phyloP scores from a whole-genome alignment of 2,888 invertebrate species.

The Caradrina kadenii region DNA sequence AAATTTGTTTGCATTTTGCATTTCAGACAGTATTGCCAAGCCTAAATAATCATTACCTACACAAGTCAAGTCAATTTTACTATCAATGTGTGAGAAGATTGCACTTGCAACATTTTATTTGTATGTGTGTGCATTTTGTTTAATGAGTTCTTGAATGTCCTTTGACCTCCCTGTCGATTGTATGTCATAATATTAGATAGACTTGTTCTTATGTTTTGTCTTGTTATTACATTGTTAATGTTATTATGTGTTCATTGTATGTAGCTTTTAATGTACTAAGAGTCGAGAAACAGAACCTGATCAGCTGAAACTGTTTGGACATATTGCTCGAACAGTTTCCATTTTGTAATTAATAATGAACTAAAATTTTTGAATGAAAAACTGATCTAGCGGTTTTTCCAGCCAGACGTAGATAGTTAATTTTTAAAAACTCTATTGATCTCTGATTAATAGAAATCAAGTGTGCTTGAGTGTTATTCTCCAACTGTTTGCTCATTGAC shows the following conservation, averaged over 20 bases:
- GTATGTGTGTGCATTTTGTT: constrained; percentile 9
- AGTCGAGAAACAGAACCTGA: too few species aligned
- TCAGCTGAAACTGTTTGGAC: too few species aligned
- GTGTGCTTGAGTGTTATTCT: not conserved
- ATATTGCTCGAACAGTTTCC: too few species aligned
- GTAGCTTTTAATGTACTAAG: not conserved
- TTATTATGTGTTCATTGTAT: not conserved
- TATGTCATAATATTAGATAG: not conserved
- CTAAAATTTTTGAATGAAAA: not conserved
- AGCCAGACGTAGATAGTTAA: not conserved
- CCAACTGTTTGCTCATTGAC: constrained; percentile 14
- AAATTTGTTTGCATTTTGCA: constrained; percentile 4
- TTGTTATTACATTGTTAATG: not conserved
- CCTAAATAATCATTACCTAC: constrained; percentile 6
- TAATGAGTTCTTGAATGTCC: not conserved
- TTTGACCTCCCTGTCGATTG: not conserved
- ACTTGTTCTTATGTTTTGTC: constrained; percentile 4
- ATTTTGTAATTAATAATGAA: too few species aligned
- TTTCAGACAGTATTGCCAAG: not conserved
- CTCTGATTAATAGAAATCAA: not conserved
- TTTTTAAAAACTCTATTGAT: not conserved
- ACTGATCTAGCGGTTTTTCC: not conserved
- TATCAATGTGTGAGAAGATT: constrained; percentile 9
- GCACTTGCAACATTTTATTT: too few species aligned
- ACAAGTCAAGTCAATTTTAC: too few species aligned